Conservation (phyloP, 2,113 vertebrate species). For the Toxostoma redivivum region DNA sequence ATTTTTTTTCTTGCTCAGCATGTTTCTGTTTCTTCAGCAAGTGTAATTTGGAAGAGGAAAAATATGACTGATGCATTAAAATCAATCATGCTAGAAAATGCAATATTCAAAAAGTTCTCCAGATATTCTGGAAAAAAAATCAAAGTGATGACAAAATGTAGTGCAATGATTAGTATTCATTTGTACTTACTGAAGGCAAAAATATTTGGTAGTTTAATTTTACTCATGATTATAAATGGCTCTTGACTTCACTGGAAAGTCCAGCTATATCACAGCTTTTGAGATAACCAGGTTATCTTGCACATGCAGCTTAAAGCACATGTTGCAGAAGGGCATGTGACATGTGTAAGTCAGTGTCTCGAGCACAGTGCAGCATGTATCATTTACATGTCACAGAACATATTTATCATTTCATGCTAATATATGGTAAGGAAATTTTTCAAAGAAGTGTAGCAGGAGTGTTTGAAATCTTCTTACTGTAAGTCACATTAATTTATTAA, state of each 20-base stretch:
- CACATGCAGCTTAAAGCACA: background rate
- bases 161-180: background rate
- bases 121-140: background rate
- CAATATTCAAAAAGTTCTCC: background rate
- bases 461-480: background rate
- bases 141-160: background rate
- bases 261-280: background rate
- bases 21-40: background rate
- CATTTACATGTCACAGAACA: rapidly evolving
- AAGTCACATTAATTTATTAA: background rate
- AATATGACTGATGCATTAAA: background rate
- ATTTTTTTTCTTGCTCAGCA: background rate
- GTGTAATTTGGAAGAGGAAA: background rate
- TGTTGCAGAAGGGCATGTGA: background rate
- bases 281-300: conserved; percentile 30
- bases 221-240: background rate
- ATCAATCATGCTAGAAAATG: background rate
- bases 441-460: background rate
- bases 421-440: background rate
- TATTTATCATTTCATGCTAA: background rate
- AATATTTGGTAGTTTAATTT: background rate
- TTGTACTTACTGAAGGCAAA: background rate
- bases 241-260: background rate
- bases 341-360: background rate
- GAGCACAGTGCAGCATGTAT: background rate